Conservation (phyloP, 2,797 vertebrate genomes). For the Sebastes vulpes region DNA sequence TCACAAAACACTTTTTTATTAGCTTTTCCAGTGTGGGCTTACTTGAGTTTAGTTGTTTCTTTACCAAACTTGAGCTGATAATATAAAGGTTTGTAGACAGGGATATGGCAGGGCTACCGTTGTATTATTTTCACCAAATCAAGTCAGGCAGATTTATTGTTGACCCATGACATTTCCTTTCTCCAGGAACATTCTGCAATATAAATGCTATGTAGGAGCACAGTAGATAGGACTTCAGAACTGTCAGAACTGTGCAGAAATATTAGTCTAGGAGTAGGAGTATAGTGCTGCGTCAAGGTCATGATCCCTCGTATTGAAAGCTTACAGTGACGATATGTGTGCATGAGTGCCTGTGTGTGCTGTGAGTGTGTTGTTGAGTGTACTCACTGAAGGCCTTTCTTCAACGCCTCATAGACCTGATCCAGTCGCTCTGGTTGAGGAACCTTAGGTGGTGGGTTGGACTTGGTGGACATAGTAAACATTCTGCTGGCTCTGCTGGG, state of each 20-base stretch:
- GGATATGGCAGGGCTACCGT: background rate
- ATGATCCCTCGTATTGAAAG: background rate
- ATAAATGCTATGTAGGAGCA: background rate
- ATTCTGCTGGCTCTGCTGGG: constrained; percentile 94
- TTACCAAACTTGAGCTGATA: background rate
- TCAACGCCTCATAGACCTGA: constrained; percentile 93
- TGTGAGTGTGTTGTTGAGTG: background rate
- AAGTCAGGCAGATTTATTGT: background rate
- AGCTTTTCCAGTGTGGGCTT: background rate
- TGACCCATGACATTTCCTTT: background rate
- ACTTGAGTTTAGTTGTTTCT: background rate
- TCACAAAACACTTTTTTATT: background rate
- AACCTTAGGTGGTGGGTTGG: constrained; percentile 91
- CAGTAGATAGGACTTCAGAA: background rate
- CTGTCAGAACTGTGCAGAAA: background rate
- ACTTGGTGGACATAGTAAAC: constrained; percentile 93
- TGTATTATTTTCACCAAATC: background rate
- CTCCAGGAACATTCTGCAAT: background rate
- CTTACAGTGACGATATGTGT: background rate
- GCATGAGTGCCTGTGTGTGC: background rate
- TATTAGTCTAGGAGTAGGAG: background rate
- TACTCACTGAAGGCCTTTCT: constrained; percentile 88
- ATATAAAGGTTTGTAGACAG: background rate
- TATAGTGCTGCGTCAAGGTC: background rate
- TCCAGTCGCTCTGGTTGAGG: constrained; percentile 96